phyloP scores from a whole-genome alignment of 1,140 invertebrate species.

The Fopius arisanus region DNA sequence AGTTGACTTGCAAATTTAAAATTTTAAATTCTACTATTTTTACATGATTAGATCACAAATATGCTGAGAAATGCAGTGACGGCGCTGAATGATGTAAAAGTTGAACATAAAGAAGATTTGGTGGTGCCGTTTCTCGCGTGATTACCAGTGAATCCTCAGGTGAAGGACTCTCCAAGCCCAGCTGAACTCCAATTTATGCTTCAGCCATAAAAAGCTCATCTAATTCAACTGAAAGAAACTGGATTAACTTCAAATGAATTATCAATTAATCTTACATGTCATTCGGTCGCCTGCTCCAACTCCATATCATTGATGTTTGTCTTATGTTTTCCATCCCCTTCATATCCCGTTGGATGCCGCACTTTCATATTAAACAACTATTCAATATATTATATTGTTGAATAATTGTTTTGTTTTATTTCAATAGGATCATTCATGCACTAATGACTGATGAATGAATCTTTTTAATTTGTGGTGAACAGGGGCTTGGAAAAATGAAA shows the following conservation, averaged over 20 bases:
- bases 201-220: background rate
- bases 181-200: background rate
- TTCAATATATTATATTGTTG: background rate
- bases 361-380: background rate
- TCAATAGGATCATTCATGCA: background rate
- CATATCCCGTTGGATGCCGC: too few species aligned
- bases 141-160: constrained; percentile 35
- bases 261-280: too few species aligned
- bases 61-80: constrained; percentile 72
- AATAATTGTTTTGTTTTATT: background rate
- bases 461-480: background rate
- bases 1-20: too few species aligned
- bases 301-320: background rate
- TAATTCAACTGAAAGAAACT: background rate
- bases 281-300: too few species aligned
- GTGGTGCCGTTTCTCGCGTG: constrained; percentile 76
- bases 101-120: constrained; percentile 83
- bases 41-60: constrained; percentile 75
- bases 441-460: background rate
- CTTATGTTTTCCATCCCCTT: background rate
- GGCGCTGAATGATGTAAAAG: constrained; percentile 76
- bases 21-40: too few species aligned
- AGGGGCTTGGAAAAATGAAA: background rate
- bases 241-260: background rate
- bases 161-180: constrained; percentile 20